phyloP scores from a whole-genome alignment of 92 coral and sea anemone species.

The Pocillopora grandis region DNA sequence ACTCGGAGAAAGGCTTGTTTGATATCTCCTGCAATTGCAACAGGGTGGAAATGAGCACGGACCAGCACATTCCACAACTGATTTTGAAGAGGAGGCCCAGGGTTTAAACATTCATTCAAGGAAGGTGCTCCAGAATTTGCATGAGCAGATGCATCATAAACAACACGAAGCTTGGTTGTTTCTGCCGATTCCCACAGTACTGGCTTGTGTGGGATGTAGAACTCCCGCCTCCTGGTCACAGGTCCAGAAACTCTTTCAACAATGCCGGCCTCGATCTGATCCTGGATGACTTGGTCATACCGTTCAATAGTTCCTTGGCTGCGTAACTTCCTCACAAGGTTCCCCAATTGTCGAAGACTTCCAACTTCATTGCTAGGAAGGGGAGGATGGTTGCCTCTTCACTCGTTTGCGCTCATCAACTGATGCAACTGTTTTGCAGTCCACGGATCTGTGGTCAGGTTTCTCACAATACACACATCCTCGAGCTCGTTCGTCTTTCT shows the following conservation, averaged over 20 bases:
- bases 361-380: background rate
- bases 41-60: slow-evolving; percentile 7
- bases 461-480: slow-evolving; percentile 21
- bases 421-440: slow-evolving; percentile 22
- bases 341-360: background rate
- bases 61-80: slow-evolving; percentile 9
- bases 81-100: slow-evolving; percentile 20
- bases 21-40: slow-evolving; percentile 28
- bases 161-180: slow-evolving; percentile 26
- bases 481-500: slow-evolving; percentile 9
- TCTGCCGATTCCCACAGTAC: slow-evolving; percentile 14
- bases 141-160: slow-evolving; percentile 21
- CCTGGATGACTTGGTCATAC: background rate
- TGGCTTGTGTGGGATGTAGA: slow-evolving; percentile 23
- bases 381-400: slow-evolving; percentile 13
- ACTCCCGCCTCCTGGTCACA: background rate
- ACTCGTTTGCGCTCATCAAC: background rate
- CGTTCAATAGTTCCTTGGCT: background rate
- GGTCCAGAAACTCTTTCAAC: background rate
- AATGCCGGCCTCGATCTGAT: background rate
- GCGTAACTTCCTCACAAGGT: background rate
- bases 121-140: slow-evolving; percentile 3
- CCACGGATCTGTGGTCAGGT: slow-evolving; percentile 11
- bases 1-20: slow-evolving; percentile 37
- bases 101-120: slow-evolving; percentile 24